Percentiles rank a stretch among this genome's conserved stretches.
Evolutionary conservation across 2,797 vertebrate species (phyloP).

Genomic region (Hypotaenidia philippensis): DNA sequence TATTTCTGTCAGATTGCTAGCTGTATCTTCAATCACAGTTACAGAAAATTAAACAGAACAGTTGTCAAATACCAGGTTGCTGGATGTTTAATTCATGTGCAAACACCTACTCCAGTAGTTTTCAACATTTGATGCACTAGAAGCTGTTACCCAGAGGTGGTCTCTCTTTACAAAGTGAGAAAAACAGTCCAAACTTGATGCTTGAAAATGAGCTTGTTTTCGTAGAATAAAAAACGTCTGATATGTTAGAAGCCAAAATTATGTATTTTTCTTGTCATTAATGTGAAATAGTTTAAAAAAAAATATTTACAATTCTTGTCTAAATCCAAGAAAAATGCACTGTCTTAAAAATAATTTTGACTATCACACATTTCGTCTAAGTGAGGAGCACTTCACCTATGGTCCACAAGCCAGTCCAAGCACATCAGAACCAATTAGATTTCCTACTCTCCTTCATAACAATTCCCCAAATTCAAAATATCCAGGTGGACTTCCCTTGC

Average conservation of each 20-base stretch:
- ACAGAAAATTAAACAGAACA: constrained; percentile 32
- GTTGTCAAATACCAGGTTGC: background rate
- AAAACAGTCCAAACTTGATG: background rate
- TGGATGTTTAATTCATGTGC: constrained; percentile 39
- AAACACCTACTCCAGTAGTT: background rate
- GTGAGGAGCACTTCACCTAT: background rate
- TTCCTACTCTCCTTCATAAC: background rate
- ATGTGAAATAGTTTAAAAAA: background rate
- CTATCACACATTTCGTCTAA: background rate
- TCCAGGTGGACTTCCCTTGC: background rate
- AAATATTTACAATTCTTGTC: background rate
- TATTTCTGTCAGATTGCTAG: background rate
- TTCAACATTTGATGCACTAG: background rate
- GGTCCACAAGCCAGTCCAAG: background rate
- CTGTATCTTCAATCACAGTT: background rate
- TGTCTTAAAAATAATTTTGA: background rate
- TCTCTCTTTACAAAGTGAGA: background rate
- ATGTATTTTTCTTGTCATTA: background rate
- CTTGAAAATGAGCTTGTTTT: background rate
- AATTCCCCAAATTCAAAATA: background rate
- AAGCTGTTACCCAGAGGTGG: background rate
- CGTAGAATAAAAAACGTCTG: background rate
- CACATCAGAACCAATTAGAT: background rate
- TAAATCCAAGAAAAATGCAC: background rate
- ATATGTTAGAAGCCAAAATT: background rate